phyloP scores from a whole-genome alignment of 2,113 vertebrate species.

The Panthera uncia region DNA sequence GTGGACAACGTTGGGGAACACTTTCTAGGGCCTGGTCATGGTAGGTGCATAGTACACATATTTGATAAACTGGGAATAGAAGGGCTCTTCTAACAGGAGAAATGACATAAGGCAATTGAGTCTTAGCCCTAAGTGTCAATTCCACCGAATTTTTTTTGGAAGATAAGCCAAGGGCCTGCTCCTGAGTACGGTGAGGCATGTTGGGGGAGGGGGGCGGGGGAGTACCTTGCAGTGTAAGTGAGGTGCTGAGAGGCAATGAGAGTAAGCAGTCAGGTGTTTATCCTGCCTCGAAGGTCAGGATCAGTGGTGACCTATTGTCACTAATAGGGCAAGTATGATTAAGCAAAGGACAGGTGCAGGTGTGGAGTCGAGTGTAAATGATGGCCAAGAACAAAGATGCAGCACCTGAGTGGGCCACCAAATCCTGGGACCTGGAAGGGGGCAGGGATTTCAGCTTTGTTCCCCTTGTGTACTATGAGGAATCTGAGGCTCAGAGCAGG shows the following conservation, averaged over 20 bases:
- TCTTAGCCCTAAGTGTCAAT: not conserved
- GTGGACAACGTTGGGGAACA: not conserved
- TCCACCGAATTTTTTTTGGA: not conserved
- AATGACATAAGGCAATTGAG: not conserved
- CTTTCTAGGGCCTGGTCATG: not conserved
- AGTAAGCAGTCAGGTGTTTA: not conserved
- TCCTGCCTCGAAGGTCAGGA: too few species aligned
- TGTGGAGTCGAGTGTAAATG: not conserved
- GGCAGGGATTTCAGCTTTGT: rapidly evolving
- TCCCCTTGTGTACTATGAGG: not conserved
- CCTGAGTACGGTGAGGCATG: not conserved
- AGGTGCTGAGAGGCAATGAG: not conserved
- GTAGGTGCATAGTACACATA: not conserved
- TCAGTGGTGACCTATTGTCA: not conserved
- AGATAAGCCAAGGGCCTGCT: not conserved
- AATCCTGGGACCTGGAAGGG: not conserved
- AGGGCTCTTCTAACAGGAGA: not conserved
- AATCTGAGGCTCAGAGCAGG: not conserved
- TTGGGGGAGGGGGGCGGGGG: not conserved
- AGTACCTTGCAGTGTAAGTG: not conserved
- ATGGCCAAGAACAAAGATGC: too few species aligned
- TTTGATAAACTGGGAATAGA: not conserved
- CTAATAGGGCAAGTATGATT: not conserved
- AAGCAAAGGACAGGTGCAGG: not conserved
- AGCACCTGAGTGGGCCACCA: not conserved